Percentiles rank a stretch among this genome's conserved stretches.
These are phyloP conservation scores for Leptothorax acervorum DNA, from an alignment of 2,888 invertebrate genomes.

Conservation along the genomic window DNA sequence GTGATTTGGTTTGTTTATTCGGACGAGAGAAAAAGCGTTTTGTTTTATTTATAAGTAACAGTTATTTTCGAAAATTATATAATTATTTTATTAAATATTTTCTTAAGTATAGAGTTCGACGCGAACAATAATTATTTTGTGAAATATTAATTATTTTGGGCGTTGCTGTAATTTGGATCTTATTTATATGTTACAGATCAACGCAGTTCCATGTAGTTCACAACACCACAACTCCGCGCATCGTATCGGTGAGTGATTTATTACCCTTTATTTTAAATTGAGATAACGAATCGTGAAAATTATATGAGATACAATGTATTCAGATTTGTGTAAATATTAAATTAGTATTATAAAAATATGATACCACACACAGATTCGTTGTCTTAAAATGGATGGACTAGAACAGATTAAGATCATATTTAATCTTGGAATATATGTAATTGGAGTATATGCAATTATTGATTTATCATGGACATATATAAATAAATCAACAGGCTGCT, in stretches of 20 bases:
- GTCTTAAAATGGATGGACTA: not conserved
- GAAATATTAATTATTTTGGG: not conserved
- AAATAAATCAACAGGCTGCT: not conserved
- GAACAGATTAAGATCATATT: not conserved
- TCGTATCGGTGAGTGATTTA: slow-evolving; percentile 13
- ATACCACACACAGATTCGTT: not conserved
- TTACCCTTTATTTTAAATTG: not conserved
- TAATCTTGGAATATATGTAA: not conserved
- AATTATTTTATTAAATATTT: not conserved
- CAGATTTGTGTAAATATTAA: not conserved
- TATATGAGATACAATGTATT: not conserved
- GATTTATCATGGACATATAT: not conserved
- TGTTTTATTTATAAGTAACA: not conserved
- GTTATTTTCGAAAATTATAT: not conserved
- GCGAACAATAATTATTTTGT: not conserved
- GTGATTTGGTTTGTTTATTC: not conserved
- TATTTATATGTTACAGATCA: slow-evolving; percentile 17
- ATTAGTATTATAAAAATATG: not conserved
- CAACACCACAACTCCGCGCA: not conserved
- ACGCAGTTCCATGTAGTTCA: not conserved
- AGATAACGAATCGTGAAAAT: not conserved
- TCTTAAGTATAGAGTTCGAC: not conserved
- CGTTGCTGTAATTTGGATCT: not conserved
- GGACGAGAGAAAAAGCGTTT: not conserved
- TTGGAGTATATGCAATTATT: not conserved